Base-by-base conservation (phyloP, 1,140 invertebrate genomes). In the Sinella curviseta region DNA sequence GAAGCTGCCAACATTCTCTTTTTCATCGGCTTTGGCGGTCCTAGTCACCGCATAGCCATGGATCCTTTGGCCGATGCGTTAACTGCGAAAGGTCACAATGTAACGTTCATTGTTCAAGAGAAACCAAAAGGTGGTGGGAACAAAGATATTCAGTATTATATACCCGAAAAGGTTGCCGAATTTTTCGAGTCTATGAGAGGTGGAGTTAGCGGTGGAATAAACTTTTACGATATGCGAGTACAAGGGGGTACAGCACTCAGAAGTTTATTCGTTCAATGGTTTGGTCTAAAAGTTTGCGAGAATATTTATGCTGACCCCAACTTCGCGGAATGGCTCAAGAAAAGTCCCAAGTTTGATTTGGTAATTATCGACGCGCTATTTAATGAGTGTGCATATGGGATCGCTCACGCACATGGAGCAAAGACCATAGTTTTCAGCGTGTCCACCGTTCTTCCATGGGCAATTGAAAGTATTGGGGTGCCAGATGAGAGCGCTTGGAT, bases 321-420 rank as follows among this genome's bases (percentile, higher is more conserved):
- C 26, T 30, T 14, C 30, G 3, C 14, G 8, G 3, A 70, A 31
- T 70, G 26, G 26, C 12, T 70, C 14, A 70, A 33, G 14, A 31
- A 4, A 70, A 33, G 14, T 70, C 65, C 74, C 2, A 75, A 75
- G 24, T 85, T 85, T 39, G 85, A 86, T 76, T 65, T 86, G 1
- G 81, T 86, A 4, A 82, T 86, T 31, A 76, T 86, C 14, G 84
- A 83, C 0, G 82, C 78, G 8, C 83, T 85, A 79, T 84, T 84
- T 80, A 84, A 83, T 67, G 82, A 83, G 74, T 85, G 82, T 39
- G 55, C 1, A 3, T 77, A 77, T 67, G 77, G 55, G 1, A 35
- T 77, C 14, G 55, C 77, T 17, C 60, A 60, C 33, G 33, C 28
- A 20, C 28, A 77, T 67, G 35, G 35, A 67, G 77, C 77, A 17